These are phyloP conservation scores for Lamellibrachia satsuma DNA, from an alignment of 2,888 invertebrate genomes.

Conservation along the genomic window DNA sequence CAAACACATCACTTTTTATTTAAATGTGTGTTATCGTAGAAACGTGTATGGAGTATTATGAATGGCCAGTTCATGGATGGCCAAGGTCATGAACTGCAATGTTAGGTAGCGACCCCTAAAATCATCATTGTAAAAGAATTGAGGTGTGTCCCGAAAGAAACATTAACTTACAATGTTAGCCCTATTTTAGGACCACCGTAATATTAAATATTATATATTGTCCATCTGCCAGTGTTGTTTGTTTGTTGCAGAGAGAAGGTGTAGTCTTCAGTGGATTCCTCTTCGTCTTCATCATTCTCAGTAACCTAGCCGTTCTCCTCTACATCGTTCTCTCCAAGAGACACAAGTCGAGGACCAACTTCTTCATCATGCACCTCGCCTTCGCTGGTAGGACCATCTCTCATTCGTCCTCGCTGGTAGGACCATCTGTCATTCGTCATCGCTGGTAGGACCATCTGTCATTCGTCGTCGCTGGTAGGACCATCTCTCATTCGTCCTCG, in stretches of 20 bases:
- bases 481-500: slow-evolving; percentile 86
- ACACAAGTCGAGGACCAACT: slow-evolving; percentile 88
- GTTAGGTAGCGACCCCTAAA: too few relatives aligned
- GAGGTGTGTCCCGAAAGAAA: too few relatives aligned
- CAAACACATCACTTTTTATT: too few relatives aligned
- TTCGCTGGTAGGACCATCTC: slow-evolving; percentile 77
- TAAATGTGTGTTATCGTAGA: too few relatives aligned
- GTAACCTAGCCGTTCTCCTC: slow-evolving; percentile 87
- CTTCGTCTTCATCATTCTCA: slow-evolving; percentile 79
- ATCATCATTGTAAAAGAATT: too few relatives aligned
- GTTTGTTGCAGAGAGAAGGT: slow-evolving; percentile 37
- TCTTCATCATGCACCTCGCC: slow-evolving; percentile 92
- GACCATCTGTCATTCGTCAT: neutral
- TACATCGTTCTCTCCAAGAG: slow-evolving; percentile 84
- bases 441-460: neutral
- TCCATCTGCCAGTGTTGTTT: neutral
- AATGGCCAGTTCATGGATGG: too few relatives aligned
- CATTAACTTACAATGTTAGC: too few relatives aligned
- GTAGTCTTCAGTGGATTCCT: slow-evolving; percentile 38
- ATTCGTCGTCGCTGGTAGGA: too few relatives aligned
- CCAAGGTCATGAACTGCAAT: too few relatives aligned
- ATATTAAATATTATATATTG: neutral
- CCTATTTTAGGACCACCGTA: too few relatives aligned
- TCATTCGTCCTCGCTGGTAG: neutral
- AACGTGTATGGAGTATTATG: too few relatives aligned